Evolutionary conservation across 2,113 vertebrate species (phyloP).

Genomic region (Ochotona curzoniae): DNA sequence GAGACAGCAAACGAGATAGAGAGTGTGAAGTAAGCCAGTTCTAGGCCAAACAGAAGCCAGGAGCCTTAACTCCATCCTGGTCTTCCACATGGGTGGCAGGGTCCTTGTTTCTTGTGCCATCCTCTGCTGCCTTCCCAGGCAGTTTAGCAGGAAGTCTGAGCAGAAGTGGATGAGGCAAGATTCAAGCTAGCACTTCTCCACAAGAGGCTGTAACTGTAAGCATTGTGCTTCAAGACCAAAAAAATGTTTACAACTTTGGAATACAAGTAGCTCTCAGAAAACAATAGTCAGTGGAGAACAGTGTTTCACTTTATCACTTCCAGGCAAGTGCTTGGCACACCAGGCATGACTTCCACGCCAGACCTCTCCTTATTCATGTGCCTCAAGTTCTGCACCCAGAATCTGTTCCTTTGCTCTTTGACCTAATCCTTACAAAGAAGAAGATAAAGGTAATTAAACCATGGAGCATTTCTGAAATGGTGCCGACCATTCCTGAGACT

Average conservation of each 20-base stretch:
- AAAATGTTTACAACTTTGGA: neutral
- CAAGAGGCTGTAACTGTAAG: no score
- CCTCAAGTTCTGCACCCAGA: neutral
- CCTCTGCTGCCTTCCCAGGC: no score
- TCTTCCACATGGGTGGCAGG: no score
- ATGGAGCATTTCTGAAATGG: neutral
- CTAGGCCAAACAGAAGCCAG: no score
- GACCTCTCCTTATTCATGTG: neutral
- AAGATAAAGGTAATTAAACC: neutral
- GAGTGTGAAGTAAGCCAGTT: no score
- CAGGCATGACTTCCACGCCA: accelerated
- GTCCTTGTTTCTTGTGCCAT: no score
- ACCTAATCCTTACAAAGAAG: neutral
- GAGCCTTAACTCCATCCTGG: no score
- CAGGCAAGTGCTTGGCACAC: neutral
- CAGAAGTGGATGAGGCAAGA: no score
- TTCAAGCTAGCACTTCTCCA: no score
- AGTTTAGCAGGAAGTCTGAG: no score
- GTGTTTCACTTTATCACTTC: neutral
- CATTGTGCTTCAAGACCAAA: no score
- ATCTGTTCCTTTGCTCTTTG: neutral
- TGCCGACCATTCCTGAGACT: neutral
- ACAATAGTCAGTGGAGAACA: neutral
- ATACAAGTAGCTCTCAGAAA: constrained; percentile 30
- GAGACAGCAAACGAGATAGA: no score